Percentiles rank a stretch among this genome's conserved stretches.
These are phyloP conservation scores for Allacma fusca DNA, from an alignment of 2,888 invertebrate genomes.

Conservation along the genomic window DNA sequence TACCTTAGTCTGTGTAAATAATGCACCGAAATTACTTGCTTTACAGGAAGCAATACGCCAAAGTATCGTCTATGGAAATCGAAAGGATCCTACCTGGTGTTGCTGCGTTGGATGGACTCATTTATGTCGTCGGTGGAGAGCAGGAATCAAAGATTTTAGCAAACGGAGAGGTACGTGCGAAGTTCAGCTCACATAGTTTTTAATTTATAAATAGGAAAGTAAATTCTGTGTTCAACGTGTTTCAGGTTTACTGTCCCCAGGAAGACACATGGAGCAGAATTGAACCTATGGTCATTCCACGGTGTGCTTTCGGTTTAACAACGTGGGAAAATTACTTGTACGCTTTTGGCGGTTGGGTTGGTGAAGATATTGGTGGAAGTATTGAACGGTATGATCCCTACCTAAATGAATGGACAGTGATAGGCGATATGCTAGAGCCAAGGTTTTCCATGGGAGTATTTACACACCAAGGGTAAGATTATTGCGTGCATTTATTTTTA, in stretches of 20 bases:
- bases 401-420: conserved; percentile 77
- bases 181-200: background rate
- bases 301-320: conserved; percentile 90
- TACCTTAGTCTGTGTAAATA: no score
- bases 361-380: conserved; percentile 86
- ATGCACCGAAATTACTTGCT: conserved; percentile 16
- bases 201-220: background rate
- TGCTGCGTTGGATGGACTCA: conserved; percentile 81
- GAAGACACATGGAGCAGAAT: conserved; percentile 70
- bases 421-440: conserved; percentile 82
- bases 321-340: conserved; percentile 81
- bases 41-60: conserved; percentile 76
- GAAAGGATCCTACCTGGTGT: conserved; percentile 88
- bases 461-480: conserved; percentile 64
- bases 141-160: conserved; percentile 87
- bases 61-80: conserved; percentile 81
- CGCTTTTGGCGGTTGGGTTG: conserved; percentile 93
- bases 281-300: conserved; percentile 79
- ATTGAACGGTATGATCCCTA: conserved; percentile 88
- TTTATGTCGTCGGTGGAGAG: conserved; percentile 92
- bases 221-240: background rate
- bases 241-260: conserved; percentile 75
- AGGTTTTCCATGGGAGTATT: conserved; percentile 92
- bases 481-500: background rate
- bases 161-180: conserved; percentile 74